A percentile compares a stretch with the other conserved stretches of the same genome.
These are phyloP conservation scores for Ips nitidus DNA, from an alignment of 1,140 invertebrate genomes.

Conservation along the genomic window DNA sequence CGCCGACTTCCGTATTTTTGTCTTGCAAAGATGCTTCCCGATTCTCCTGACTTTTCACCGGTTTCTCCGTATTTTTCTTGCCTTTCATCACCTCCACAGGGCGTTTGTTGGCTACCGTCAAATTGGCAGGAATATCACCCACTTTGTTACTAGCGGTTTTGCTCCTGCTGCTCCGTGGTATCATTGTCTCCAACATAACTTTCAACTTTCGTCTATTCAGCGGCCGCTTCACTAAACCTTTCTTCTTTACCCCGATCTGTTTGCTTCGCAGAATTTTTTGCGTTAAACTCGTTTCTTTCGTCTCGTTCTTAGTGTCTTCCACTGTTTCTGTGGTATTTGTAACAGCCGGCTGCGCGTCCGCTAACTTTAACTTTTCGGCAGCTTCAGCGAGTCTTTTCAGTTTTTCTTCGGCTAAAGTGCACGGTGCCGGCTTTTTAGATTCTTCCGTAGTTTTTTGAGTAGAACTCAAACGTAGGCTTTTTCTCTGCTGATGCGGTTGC, in stretches of 20 bases:
- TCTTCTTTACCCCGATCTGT: conserved; percentile 36
- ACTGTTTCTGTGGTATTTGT: conserved; percentile 14
- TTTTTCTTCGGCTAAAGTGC: conserved; percentile 38
- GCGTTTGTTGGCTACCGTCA: not conserved
- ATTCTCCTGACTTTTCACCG: not conserved
- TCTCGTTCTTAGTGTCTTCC: not conserved
- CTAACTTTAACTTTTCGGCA: conserved; percentile 33
- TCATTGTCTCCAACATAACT: conserved; percentile 28
- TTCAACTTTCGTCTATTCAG: conserved; percentile 30
- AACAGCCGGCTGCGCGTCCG: not conserved
- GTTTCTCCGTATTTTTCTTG: not conserved
- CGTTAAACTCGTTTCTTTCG: conserved; percentile 13
- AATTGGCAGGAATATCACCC: not conserved
- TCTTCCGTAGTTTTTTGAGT: conserved; percentile 30
- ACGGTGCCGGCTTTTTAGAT: conserved; percentile 26
- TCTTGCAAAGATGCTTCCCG: not conserved
- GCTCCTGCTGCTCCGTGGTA: not conserved
- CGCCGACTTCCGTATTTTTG: not conserved
- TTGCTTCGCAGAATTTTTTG: conserved; percentile 29
- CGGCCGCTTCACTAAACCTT: conserved; percentile 18
- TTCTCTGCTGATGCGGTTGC: conserved; percentile 24
- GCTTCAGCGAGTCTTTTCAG: conserved; percentile 36
- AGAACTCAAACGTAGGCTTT: conserved; percentile 37
- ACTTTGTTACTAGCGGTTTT: not conserved
- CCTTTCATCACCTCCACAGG: too few relatives aligned